Evolutionary conservation across 2,797 vertebrate species (phyloP), one percentile per base, ranked within the genome.

Genomic region (Notolabrus celidotus): DNA sequence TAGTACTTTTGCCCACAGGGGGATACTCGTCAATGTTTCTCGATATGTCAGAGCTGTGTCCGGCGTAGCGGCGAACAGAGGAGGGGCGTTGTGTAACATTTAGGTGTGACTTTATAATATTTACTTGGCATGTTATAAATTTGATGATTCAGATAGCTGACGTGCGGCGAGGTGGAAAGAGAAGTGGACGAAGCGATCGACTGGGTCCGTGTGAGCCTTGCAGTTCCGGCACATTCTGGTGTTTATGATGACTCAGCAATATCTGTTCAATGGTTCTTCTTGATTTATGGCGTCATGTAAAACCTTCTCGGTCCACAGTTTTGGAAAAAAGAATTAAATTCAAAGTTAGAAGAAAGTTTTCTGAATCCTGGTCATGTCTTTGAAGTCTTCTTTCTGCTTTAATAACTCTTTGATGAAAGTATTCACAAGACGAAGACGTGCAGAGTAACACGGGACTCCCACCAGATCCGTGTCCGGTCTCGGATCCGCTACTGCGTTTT

Each of bases 271-370:
- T 57, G 38, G 22, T 49, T 77, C 43, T 45, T 77, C 47, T 51
- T 50, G 45, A 42, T 75, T 70, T 9, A 22, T 54, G 53, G n/a
- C 11, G 25, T 69, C 36, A 38, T 63, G 69, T 58, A 27, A 45
- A 52, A 14, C n/a, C 17, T 58, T 39, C 41, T 60, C 27, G 0
- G 42, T 58, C 27, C 57, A 61, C 27, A 42, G 22, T 49, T 27
- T 67, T 61, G 47, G 27, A 20, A 36, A 50, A 42, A 33, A 71
- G 5, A 69, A 84, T 72, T 78, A 80, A 87, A 87, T 67, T 76
- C 27, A 58, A 53, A 71, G 57, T 36, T 59, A 36, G 77, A 29
- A 66, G 38, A 75, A 80, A n/a, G 1, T 0, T 5, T 38, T 38
- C 31, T 16, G 36, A n/a, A 7, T 46, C 22, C 7, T 33, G 8